Evolutionary conservation across 2,797 vertebrate species (phyloP), one percentile per base, ranked within the genome.

Genomic region (Etheostoma perlongum): DNA sequence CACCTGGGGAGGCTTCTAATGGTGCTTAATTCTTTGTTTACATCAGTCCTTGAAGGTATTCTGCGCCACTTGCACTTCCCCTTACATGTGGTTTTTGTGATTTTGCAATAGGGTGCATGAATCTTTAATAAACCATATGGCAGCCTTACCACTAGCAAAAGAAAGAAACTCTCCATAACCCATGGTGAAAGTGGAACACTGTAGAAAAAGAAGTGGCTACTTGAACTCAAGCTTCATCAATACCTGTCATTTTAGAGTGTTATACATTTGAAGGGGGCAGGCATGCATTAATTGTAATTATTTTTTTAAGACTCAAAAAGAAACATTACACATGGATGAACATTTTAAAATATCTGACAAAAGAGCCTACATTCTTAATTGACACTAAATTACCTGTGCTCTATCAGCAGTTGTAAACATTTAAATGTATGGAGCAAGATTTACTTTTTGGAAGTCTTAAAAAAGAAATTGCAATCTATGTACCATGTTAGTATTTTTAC

Each of bases 51-150:
- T 51, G 49, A 62, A 61, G 7, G 52, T 21, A n/a, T 62, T 73
- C 21, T 49, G 52, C 52, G 53, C 64, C 12, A 23, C 67, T 80
- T 64, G 44, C 36, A 68, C 23, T 69, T 62, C 54, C 48, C n/a
- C 16, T 67, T 52, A 14, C 36, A 33, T 23, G 18, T 79, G 67
- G 54, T 47, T 71, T 33, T 74, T 60, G 48, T 67, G 62, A 16
- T 65, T 74, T 46, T 47, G 36, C 25, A 78, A 72, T 51, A 60
- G 59, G 64, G 55, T 16, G 33, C 44, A 72, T 83, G 36, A 83
- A 87, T 85, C 30, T 67, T 86, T 86, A 52, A 86, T 74, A 57
- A 68, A 78, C 70, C 74, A 85, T 67, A 83, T 72, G 74, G 60
- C 60, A 59, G 48, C 33, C 61, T 63, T 11, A 62, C 62, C 40